Conservation (phyloP, 2,888 invertebrate genomes). For the Metalampra italica region DNA sequence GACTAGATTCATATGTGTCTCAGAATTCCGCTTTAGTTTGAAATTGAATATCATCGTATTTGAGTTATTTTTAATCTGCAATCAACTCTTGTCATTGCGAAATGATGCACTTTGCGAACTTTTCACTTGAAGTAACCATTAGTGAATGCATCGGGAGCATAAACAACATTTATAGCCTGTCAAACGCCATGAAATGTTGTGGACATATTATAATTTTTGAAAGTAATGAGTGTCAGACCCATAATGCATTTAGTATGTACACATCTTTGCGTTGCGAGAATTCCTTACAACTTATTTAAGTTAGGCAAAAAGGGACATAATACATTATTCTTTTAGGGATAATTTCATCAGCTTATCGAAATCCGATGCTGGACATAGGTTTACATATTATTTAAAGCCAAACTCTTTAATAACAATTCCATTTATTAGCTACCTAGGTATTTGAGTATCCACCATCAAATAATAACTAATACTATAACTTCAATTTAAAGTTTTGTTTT, state of each 20-base stretch:
- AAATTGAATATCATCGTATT: not conserved
- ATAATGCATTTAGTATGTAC: conserved; percentile 13
- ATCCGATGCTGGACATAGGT: no score
- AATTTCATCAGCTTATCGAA: no score
- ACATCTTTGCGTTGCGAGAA: not conserved
- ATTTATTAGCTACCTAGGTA: no score
- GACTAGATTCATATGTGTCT: not conserved
- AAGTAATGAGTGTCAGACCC: conserved; percentile 3
- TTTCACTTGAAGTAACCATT: conserved; percentile 27
- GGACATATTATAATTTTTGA: conserved; percentile 2
- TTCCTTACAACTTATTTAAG: no score
- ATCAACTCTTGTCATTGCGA: conserved; percentile 11
- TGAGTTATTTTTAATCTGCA: not conserved
- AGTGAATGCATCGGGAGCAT: conserved; percentile 18
- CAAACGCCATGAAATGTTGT: conserved; percentile 5
- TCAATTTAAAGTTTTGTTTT: no score
- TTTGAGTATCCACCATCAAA: no score
- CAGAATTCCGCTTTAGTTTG: not conserved
- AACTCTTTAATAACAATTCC: no score
- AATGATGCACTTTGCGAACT: conserved; percentile 15
- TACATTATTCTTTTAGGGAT: no score
- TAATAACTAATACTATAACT: no score
- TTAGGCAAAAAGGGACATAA: no score
- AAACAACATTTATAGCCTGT: conserved; percentile 17
- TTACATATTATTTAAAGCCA: no score